Conservation (phyloP, 2,888 invertebrate genomes). For the Trilocha varians region DNA sequence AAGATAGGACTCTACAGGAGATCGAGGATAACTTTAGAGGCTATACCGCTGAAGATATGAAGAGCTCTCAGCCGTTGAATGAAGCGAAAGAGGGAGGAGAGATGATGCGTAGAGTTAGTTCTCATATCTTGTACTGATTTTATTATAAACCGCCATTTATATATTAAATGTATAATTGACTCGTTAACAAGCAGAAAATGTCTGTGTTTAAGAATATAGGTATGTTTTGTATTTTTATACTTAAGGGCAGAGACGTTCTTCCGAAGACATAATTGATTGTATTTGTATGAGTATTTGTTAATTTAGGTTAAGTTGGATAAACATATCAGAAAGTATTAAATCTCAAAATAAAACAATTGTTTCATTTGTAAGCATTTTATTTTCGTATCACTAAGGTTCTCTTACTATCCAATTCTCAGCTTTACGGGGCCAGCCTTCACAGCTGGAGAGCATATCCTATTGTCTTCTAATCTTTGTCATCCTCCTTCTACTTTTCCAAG, state of each 20-base stretch:
- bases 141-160: too few relatives aligned
- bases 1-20: constrained; percentile 76
- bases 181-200: too few relatives aligned
- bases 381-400: neutral
- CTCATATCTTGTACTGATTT: constrained; percentile 48
- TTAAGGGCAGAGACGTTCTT: too few relatives aligned
- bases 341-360: constrained; percentile 8
- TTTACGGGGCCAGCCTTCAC: constrained; percentile 29
- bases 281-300: too few relatives aligned
- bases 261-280: too few relatives aligned
- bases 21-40: constrained; percentile 74
- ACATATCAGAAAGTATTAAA: constrained; percentile 8
- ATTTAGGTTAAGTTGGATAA: constrained; percentile 2
- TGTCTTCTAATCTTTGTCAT: constrained; percentile 25
- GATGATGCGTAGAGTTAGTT: constrained; percentile 48
- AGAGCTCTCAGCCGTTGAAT: constrained; percentile 39
- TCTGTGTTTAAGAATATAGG: too few relatives aligned
- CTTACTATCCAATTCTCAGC: too few relatives aligned
- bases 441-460: constrained; percentile 44
- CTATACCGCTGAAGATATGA: constrained; percentile 26
- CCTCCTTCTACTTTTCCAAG: constrained; percentile 51
- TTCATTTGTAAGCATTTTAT: neutral
- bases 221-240: neutral
- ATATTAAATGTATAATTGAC: too few relatives aligned
- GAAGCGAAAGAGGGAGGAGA: constrained; percentile 23